These are phyloP conservation scores for Hippocampus abdominalis DNA, from an alignment of 2,113 vertebrate species.

Conservation along the genomic window DNA sequence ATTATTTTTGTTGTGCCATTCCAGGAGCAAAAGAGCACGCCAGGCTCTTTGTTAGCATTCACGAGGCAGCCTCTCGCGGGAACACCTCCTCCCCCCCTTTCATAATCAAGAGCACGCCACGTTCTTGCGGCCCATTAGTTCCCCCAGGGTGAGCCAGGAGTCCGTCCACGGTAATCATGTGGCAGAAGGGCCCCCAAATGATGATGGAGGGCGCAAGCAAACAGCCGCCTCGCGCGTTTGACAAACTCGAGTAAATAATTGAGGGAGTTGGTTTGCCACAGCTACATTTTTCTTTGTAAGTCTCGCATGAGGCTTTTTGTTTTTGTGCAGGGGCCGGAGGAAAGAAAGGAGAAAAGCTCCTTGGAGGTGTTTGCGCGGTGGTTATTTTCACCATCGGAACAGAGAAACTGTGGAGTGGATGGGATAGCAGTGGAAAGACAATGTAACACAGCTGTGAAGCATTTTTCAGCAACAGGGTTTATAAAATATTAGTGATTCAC, in stretches of 20 bases:
- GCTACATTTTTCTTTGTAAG: background rate
- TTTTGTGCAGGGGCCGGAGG: background rate
- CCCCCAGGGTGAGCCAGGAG: background rate
- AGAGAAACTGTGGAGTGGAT: background rate
- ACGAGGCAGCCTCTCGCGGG: background rate
- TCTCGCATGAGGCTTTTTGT: background rate
- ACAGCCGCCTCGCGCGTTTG: background rate
- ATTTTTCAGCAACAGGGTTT: background rate
- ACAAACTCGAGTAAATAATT: background rate
- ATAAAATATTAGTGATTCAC: background rate
- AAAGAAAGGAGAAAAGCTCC: background rate
- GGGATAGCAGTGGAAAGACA: background rate
- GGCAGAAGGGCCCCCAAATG: constrained; percentile 3
- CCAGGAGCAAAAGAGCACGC: background rate
- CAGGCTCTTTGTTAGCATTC: constrained; percentile 5
- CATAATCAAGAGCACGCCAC: constrained; percentile 3
- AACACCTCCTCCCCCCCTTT: background rate
- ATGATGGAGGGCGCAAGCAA: background rate
- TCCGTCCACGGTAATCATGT: background rate
- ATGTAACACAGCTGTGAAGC: background rate
- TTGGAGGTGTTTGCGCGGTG: background rate
- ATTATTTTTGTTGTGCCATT: background rate
- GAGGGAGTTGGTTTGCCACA: background rate
- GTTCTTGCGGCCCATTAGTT: background rate
- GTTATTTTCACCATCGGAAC: background rate